Evolutionary conservation across 2,113 vertebrate species (phyloP), one percentile per base, ranked within the genome.

Genomic region (Trichomycterus rosablanca): DNA sequence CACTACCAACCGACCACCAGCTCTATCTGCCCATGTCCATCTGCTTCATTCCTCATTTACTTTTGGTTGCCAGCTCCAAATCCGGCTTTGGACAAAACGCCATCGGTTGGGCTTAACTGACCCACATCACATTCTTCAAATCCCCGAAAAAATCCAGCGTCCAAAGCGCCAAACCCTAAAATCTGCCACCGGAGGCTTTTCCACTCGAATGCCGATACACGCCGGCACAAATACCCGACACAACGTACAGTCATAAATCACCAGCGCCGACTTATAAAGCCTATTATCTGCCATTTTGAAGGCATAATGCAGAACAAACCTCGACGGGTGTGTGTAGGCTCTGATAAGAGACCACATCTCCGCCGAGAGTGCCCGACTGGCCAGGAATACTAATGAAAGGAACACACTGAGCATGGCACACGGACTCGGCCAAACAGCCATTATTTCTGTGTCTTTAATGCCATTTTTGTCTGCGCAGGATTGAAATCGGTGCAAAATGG

Each of bases 241-340:
- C 64, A 67, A 63, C 64, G 53, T 48, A 28, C 46, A 52, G 64
- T 58, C 65, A 68, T 64, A 63, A 72, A 72, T 72, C 65, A 72
- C 42, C 24, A 55, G 32, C 23, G 10, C 34, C 40, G 34, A 59
- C 55, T 54, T 46, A 59, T 22, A 34, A 64, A 55, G 56, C 70
- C 59, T 54, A 72, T 72, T 72, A 68, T 68, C 70, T 43, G 54
- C 70, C 65, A 72, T 72, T 72, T 59, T 67, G 48, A 59, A 54
- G 54, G 59, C 60, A 72, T 64, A 68, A 68, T 63, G 70, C 65
- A 57, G 64, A 68, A 64, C 70, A 72, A 68, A 72, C 59, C 59
- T 34, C 46, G 24, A 65, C 35, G 34, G 37, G 54, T 53, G 19
- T 37, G 65, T 67, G 65, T 48, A 59, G 49, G 43, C 42, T 46